Evolutionary conservation across 2,888 invertebrate species (phyloP), one percentile per base, ranked within the genome.

Genomic region (Nysson spinosus): DNA sequence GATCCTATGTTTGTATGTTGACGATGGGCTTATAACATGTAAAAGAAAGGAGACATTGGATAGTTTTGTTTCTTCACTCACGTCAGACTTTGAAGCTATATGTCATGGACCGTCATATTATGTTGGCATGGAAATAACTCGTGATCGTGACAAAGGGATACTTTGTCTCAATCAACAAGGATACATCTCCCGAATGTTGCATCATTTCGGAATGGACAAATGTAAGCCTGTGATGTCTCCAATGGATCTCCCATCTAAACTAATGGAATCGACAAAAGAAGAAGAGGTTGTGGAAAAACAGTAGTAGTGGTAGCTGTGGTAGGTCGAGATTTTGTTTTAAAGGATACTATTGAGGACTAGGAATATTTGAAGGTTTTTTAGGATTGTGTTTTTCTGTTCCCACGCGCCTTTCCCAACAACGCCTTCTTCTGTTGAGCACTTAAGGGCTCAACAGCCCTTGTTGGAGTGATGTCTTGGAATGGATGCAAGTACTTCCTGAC

Each of bases 111-210:
- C 32, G 3, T 14, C 42, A 7, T 52, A 42, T 5, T 52, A 52
- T n/a, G 51, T 52, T 16, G 43, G 24, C 0, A 43, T 52, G 17
- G 43, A 52, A 9, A 43, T 43, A 1, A 43, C 3, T 7, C 43
- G 32, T 1, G 3, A 52, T 43, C 7, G 12, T 16, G 3, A 43
- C 2, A 14, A 0, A 2, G 9, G 11, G 1, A 22, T n/a, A 7
- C 1, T 43, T 5, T 22, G 11, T 9, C 30, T 52, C 9, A 34
- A 43, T 12, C 32, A 43, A 7, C 42, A 22, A 17, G 24, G 9
- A 22, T 52, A 43, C 0, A 43, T 52, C 0, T 24, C 24, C 32
- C 51, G 42, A 1, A 43, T 43, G 43, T 7, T 52, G 6, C 7
- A 4, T 24, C 22, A 11, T 1, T 52, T 52, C 22, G 32, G 42